A percentile compares a stretch with the other conserved stretches of the same genome.
Conservation (phyloP, 2,113 vertebrate species). For the Albula goreensis region DNA sequence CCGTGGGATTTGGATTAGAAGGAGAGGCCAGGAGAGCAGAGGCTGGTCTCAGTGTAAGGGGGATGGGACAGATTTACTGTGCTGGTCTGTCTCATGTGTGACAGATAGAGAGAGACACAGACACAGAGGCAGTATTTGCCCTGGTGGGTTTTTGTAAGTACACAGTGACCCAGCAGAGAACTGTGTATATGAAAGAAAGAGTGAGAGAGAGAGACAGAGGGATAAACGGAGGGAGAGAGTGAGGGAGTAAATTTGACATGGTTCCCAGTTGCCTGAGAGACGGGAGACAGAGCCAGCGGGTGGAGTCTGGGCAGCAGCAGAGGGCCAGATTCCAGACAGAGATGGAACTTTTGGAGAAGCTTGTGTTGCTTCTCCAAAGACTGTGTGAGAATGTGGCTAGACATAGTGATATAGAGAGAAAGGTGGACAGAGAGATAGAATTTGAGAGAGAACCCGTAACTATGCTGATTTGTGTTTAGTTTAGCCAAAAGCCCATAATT, state of each 20-base stretch:
- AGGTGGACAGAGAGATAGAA: neutral
- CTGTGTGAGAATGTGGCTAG: neutral
- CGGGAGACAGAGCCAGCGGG: neutral
- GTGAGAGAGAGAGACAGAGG: no score
- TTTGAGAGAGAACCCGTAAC: neutral
- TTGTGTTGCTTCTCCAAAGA: neutral
- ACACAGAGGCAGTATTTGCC: neutral
- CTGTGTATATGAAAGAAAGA: no score
- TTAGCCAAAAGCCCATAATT: no score
- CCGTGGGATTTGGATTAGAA: neutral
- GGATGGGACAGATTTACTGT: neutral
- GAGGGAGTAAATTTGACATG: neutral
- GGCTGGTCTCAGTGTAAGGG: no score
- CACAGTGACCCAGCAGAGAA: neutral
- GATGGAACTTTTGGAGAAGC: neutral
- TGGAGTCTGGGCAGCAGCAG: neutral
- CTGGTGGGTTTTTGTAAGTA: no score
- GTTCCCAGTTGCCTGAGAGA: neutral
- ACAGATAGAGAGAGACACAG: slow-evolving; percentile 1
- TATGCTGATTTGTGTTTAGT: no score
- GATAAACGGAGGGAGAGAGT: neutral
- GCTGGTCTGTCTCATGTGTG: neutral
- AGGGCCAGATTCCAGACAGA: neutral
- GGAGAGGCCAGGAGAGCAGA: neutral
- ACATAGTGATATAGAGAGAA: neutral